Percentiles rank a stretch among this genome's conserved stretches.
These are phyloP conservation scores for Arizona elegans DNA, from an alignment of 2,113 vertebrate genomes.

Conservation along the genomic window DNA sequence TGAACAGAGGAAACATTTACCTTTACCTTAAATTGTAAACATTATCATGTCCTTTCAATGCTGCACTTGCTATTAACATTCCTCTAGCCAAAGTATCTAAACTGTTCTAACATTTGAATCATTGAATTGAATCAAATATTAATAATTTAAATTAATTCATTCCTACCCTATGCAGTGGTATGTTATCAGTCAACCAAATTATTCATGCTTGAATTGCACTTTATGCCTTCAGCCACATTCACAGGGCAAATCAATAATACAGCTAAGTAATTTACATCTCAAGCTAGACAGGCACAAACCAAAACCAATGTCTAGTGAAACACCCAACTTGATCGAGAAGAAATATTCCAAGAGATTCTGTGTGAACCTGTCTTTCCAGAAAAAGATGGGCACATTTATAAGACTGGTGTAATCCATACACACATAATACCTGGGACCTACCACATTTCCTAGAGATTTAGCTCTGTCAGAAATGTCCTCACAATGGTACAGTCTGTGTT, in stretches of 20 bases:
- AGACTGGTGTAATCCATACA: neutral
- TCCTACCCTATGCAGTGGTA: constrained; percentile 8
- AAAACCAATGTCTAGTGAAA: neutral
- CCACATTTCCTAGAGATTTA: neutral
- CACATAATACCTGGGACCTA: neutral
- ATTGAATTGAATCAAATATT: neutral
- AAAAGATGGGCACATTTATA: neutral
- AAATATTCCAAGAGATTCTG: neutral
- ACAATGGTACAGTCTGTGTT: neutral
- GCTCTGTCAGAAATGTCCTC: neutral
- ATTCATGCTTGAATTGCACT: neutral
- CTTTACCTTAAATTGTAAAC: neutral
- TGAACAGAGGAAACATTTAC: too few species aligned
- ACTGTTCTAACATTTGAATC: neutral
- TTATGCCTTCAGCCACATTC: neutral
- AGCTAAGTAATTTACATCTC: neutral
- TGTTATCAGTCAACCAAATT: constrained; percentile 19
- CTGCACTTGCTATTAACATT: neutral
- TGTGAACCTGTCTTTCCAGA: neutral
- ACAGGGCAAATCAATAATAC: neutral
- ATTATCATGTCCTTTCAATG: constrained; percentile 1
- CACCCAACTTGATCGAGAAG: neutral
- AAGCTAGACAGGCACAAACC: neutral
- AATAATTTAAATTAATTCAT: neutral
- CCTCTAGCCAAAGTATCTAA: constrained; percentile 22